phyloP scores from a whole-genome alignment of 2,888 invertebrate species.

The Dendrolimus houi region DNA sequence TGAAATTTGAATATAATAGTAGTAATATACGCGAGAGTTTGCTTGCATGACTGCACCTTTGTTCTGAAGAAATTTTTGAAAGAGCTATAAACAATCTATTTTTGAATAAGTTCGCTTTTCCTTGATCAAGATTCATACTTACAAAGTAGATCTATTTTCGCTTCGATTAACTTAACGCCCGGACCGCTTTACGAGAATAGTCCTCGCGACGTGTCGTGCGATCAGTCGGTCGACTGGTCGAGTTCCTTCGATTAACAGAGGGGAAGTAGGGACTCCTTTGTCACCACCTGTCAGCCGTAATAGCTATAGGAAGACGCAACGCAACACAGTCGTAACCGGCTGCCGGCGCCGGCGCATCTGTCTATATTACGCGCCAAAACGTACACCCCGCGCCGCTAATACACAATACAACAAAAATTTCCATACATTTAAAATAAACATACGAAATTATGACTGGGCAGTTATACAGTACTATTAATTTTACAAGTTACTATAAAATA shows the following conservation, averaged over 20 bases:
- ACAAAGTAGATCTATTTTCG: conserved; percentile 1
- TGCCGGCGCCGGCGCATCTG: conserved; percentile 60
- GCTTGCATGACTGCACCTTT: neutral
- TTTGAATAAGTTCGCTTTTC: neutral
- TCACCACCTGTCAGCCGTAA: conserved; percentile 69
- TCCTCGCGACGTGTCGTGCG: conserved; percentile 12
- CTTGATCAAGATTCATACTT: conserved; percentile 13
- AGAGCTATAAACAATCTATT: neutral
- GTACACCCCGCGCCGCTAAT: conserved; percentile 2
- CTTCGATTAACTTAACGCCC: neutral
- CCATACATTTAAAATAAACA: neutral
- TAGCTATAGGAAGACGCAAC: conserved; percentile 63
- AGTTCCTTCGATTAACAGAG: conserved; percentile 30
- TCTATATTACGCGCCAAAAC: conserved; percentile 54
- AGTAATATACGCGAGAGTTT: too few relatives aligned
- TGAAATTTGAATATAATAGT: too few relatives aligned
- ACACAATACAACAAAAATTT: neutral
- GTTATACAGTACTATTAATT: too few relatives aligned
- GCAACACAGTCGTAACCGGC: conserved; percentile 36
- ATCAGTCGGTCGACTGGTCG: conserved; percentile 30
- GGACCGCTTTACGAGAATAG: neutral
- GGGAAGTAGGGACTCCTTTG: conserved; percentile 63
- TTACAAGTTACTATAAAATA: too few relatives aligned
- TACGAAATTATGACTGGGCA: neutral
- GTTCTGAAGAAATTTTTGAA: neutral